Evolutionary conservation across 2,888 invertebrate genomes (phyloP).

Genomic region (Plagodis dolabraria): DNA sequence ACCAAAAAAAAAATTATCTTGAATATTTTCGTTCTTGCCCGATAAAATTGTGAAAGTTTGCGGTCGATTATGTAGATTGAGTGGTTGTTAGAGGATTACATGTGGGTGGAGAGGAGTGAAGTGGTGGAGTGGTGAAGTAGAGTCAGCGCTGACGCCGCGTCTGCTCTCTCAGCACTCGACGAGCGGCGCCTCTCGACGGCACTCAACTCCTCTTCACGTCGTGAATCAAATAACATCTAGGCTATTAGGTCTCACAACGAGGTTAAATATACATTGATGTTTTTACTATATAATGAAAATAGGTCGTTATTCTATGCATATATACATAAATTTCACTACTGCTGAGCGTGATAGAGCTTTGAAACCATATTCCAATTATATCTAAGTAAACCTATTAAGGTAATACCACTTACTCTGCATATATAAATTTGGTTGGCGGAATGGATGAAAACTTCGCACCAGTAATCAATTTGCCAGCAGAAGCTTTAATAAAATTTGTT

Average conservation of each 20-base stretch:
- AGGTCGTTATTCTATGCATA: no score
- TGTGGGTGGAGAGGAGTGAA: constrained; percentile 35
- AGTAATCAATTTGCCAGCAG: constrained; percentile 16
- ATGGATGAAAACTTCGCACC: constrained; percentile 3
- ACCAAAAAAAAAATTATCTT: neutral
- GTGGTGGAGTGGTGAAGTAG: constrained; percentile 22
- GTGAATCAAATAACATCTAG: constrained; percentile 38
- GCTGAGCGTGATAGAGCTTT: no score
- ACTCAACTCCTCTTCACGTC: constrained; percentile 32
- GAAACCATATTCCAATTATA: no score
- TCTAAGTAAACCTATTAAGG: no score
- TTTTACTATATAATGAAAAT: no score
- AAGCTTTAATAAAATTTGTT: constrained; percentile 23
- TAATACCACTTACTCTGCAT: neutral
- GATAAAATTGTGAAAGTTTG: constrained; percentile 15
- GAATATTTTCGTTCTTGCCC: constrained; percentile 3
- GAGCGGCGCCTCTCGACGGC: constrained; percentile 24
- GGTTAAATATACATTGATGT: no score
- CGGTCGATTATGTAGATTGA: constrained; percentile 37
- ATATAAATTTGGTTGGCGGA: constrained; percentile 6
- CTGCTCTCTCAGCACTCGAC: constrained; percentile 39
- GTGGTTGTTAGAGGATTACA: constrained; percentile 45
- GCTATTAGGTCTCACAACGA: no score
- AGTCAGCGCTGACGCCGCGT: constrained; percentile 44
- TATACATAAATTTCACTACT: no score